phyloP scores from a whole-genome alignment of 37 sponge, comb jelly and placozoan species.

The Halisarca cf. caerulea region DNA sequence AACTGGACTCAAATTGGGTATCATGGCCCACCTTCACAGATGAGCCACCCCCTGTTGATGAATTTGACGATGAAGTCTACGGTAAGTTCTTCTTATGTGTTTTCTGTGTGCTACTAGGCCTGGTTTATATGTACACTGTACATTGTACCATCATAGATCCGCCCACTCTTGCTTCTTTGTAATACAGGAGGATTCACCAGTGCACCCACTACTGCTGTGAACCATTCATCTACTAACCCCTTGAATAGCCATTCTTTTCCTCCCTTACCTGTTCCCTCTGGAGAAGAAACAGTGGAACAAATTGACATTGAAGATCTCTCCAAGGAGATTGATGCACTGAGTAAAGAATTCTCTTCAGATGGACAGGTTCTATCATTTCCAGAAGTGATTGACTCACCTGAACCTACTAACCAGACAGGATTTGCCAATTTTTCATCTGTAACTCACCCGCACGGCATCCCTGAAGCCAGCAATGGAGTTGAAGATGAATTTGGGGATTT shows the following conservation, averaged over 20 bases:
- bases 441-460: no score
- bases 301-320: slow-evolving; percentile 10
- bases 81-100: background rate
- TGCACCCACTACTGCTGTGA: background rate
- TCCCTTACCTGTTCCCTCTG: background rate
- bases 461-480: no score
- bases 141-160: no score
- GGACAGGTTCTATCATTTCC: no score
- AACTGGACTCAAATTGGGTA: background rate
- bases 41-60: slow-evolving; percentile 9
- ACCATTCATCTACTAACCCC: background rate
- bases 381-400: no score
- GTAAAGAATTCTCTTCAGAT: background rate
- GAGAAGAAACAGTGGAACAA: background rate
- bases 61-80: background rate
- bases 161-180: no score
- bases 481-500: background rate
- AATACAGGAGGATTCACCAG: background rate
- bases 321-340: slow-evolving; percentile 10
- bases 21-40: slow-evolving; percentile 4
- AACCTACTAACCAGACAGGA: no score
- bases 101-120: background rate
- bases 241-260: background rate
- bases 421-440: no score
- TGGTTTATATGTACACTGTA: no score